Base-by-base conservation (phyloP, 1,140 invertebrate species). In the Atta cephalotes region DNA sequence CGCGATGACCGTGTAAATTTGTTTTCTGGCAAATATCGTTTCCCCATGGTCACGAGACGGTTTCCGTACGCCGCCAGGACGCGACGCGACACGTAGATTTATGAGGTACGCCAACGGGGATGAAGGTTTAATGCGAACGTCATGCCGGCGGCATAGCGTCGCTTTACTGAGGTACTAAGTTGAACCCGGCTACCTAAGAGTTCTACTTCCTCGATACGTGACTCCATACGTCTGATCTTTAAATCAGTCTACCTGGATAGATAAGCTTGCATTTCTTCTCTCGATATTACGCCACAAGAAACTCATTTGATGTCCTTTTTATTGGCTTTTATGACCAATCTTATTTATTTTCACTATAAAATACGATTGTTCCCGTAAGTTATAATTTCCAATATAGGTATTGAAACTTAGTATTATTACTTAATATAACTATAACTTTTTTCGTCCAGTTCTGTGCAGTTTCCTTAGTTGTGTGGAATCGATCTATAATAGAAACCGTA, bases 1-100 rank as follows among this genome's bases (percentile, higher is more conserved):
- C 70, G 56, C 56, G 70, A 84, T 84, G 70, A n/a, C 70, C 58
- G 70, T 74, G 70, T 84, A 76, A 84, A 87, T 87, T 84, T 84
- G 58, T 58, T 66, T 68, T 25, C 51, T 63, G 60, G 25, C 62
- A 66, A 79, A 68, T 51, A 70, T 70, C 78, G 85, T 62, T 87
- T 71, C 45, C 25, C 28, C n/a, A 39, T 21, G 45, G 5, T 5
- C 60, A 56, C 58, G 56, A 56, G 58, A 56, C 65, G 62, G 14
- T 79, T 78, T 58, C 60, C 71, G 49, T 58, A 25, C 51, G 16
- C 58, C 62, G 39, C 65, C 58, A 72, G 68, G 49, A 25, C 25
- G 65, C 70, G 49, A 49, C 31, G 45, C 56, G 80, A 76, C 70
- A 84, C 39, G 28, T 84, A 39, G 56, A 76, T 84, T 74, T 76